phyloP scores from a whole-genome alignment of 2,797 vertebrate species.

The Saxicola maurus region DNA sequence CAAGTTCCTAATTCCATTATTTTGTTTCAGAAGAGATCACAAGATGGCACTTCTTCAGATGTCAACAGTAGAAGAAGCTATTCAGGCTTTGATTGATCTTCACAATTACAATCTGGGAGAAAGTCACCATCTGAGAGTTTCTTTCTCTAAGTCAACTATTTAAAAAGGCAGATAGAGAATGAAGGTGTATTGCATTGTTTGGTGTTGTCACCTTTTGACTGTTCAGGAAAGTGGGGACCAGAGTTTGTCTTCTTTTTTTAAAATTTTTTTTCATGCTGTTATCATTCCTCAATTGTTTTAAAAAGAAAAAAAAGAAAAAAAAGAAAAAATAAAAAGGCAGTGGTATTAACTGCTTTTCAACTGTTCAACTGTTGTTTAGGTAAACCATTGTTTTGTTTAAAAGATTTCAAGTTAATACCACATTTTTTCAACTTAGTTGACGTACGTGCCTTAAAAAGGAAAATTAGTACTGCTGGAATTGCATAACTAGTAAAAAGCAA shows the following conservation, averaged over 20 bases:
- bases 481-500: constrained; percentile 72
- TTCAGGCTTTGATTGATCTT: constrained; percentile 94
- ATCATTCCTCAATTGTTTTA: constrained; percentile 77
- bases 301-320: neutral
- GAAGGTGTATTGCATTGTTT: constrained; percentile 73
- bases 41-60: constrained; percentile 98
- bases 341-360: constrained; percentile 70
- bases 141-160: constrained; percentile 97
- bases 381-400: constrained; percentile 74
- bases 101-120: constrained; percentile 97
- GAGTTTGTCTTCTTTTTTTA: constrained; percentile 73
- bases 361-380: constrained; percentile 74
- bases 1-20: constrained; percentile 67
- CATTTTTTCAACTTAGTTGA: constrained; percentile 80
- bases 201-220: constrained; percentile 76
- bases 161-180: constrained; percentile 70
- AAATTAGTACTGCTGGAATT: constrained; percentile 75
- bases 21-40: constrained; percentile 91
- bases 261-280: constrained; percentile 68
- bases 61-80: constrained; percentile 95
- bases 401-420: constrained; percentile 70
- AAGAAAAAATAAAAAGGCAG: constrained; percentile 58
- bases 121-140: constrained; percentile 95
- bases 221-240: constrained; percentile 84
- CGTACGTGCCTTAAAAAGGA: constrained; percentile 93